A percentile compares a stretch with the other conserved stretches of the same genome.
Conservation (phyloP, 2,888 invertebrate genomes). For the Orchesella flavescens region DNA sequence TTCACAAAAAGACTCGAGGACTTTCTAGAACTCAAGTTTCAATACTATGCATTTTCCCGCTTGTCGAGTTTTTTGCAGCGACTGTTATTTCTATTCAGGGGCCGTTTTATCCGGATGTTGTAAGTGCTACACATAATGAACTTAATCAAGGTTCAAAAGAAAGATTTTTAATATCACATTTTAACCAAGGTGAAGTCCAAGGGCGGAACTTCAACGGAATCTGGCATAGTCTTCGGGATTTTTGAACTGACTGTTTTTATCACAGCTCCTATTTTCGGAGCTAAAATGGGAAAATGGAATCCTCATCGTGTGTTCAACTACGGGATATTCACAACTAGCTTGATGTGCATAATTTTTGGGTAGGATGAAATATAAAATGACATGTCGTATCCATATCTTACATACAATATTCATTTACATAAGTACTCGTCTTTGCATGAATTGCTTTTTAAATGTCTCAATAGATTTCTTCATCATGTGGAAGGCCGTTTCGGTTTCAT, state of each 20-base stretch:
- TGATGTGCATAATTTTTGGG: slow-evolving; percentile 89
- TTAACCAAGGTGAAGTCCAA: slow-evolving; percentile 73
- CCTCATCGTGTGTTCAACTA: slow-evolving; percentile 87
- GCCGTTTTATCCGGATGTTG: slow-evolving; percentile 89
- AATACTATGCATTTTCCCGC: slow-evolving; percentile 84
- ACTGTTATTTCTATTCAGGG: slow-evolving; percentile 89
- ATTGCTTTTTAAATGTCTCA: too few species aligned
- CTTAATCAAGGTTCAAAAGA: neutral
- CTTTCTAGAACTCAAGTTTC: slow-evolving; percentile 80
- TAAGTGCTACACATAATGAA: too few species aligned
- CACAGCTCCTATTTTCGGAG: slow-evolving; percentile 74
- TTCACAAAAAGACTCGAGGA: slow-evolving; percentile 53
- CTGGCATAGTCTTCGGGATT: slow-evolving; percentile 73
- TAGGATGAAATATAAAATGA: slow-evolving; percentile 73
- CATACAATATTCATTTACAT: too few species aligned
- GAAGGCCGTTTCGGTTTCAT: slow-evolving; percentile 79
- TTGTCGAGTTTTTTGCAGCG: slow-evolving; percentile 89
- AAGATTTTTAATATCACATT: neutral
- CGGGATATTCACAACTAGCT: slow-evolving; percentile 88
- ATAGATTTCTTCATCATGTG: slow-evolving; percentile 65
- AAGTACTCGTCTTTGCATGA: too few species aligned
- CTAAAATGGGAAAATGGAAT: slow-evolving; percentile 57
- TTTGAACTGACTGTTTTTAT: slow-evolving; percentile 73
- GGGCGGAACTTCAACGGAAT: slow-evolving; percentile 74
- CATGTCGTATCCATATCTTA: neutral